These are phyloP conservation scores for Lethrus apterus DNA, from an alignment of 1,140 invertebrate genomes.

Conservation along the genomic window DNA sequence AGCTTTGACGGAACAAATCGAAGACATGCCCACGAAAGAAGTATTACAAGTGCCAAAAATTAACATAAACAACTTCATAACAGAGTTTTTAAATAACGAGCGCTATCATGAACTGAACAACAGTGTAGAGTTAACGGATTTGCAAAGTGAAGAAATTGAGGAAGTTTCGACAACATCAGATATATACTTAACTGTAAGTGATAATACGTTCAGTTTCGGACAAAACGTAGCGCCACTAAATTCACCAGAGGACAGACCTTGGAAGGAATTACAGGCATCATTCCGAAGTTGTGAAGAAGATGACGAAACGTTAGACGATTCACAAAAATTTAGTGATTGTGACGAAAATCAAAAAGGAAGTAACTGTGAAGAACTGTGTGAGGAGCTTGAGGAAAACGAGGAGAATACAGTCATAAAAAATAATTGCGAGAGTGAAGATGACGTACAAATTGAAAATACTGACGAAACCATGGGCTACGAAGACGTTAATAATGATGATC, in stretches of 20 bases:
- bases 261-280: constrained; percentile 36
- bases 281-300: constrained; percentile 10
- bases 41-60: background rate
- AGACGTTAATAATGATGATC: no score
- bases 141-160: background rate
- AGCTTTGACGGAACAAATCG: no score
- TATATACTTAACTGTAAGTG: constrained; percentile 18
- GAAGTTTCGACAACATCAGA: constrained; percentile 8
- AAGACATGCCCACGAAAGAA: no score
- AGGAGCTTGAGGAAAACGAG: background rate
- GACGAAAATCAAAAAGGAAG: no score
- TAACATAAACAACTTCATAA: constrained; percentile 13
- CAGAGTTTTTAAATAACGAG: constrained; percentile 23
- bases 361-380: no score
- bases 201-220: constrained; percentile 15
- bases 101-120: constrained; percentile 14
- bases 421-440: no score
- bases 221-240: constrained; percentile 29
- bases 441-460: no score
- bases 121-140: constrained; percentile 1
- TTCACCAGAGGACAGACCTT: constrained; percentile 38
- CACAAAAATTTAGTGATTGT: background rate
- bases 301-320: constrained; percentile 2
- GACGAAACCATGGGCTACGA: no score
- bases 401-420: no score